Conservation (phyloP, 2,888 invertebrate genomes). For the Anoplius nigerrimus region DNA sequence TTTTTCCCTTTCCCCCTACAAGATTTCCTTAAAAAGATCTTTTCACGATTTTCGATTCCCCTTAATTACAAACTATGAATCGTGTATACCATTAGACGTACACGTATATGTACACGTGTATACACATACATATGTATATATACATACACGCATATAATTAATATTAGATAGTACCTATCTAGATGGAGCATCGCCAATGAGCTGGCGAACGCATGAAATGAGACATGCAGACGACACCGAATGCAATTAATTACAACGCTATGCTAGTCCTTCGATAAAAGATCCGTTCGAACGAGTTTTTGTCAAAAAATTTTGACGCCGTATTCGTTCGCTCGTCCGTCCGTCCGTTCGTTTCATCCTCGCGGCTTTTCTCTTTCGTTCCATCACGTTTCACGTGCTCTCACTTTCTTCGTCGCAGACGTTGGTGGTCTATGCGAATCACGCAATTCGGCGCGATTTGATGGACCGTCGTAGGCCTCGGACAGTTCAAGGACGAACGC, state of each 20-base stretch:
- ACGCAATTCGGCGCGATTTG: too few species aligned
- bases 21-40: slow-evolving; percentile 47
- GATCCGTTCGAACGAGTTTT: slow-evolving; percentile 11
- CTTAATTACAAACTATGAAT: neutral
- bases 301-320: neutral
- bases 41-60: slow-evolving; percentile 28
- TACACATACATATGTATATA: slow-evolving; percentile 25
- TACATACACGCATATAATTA: slow-evolving; percentile 4
- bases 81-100: too few species aligned
- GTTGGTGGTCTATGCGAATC: too few species aligned
- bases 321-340: too few species aligned
- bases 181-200: slow-evolving; percentile 44
- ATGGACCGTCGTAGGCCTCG: slow-evolving; percentile 50
- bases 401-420: too few species aligned
- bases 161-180: slow-evolving; percentile 61
- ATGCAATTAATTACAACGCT: slow-evolving; percentile 24
- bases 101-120: slow-evolving; percentile 29
- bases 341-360: too few species aligned
- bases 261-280: neutral
- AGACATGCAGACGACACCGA: slow-evolving; percentile 60
- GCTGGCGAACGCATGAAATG: slow-evolving; percentile 42
- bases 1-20: slow-evolving; percentile 25
- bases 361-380: too few species aligned
- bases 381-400: too few species aligned
- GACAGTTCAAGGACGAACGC: slow-evolving; percentile 50